Percentiles rank a stretch among this genome's conserved stretches.
phyloP scores from a whole-genome alignment of 2,888 invertebrate species.

The Congeria kusceri region DNA sequence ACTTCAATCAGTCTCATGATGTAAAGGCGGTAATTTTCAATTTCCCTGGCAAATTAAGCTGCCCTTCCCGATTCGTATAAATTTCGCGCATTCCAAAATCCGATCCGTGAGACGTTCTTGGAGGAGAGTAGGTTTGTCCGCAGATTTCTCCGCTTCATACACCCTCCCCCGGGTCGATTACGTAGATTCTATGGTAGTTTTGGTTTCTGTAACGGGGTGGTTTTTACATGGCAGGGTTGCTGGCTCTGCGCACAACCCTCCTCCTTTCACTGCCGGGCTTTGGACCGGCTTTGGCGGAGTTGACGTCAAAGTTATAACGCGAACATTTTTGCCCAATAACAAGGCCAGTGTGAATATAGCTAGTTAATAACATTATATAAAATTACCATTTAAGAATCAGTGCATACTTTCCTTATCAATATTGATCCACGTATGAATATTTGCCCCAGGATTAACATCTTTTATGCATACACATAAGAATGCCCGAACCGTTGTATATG shows the following conservation, averaged over 20 bases:
- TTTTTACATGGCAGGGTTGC: slow-evolving; percentile 15
- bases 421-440: no score
- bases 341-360: no score
- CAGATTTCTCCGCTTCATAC: slow-evolving; percentile 2
- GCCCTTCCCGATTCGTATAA: slow-evolving; percentile 18
- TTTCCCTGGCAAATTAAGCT: slow-evolving; percentile 17
- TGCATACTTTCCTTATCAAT: no score
- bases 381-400: no score
- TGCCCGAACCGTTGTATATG: no score
- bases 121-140: slow-evolving; percentile 14
- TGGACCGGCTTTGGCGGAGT: slow-evolving; percentile 26
- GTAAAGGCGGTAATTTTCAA: background rate
- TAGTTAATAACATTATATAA: no score
- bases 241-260: slow-evolving; percentile 26
- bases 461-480: no score
- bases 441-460: no score
- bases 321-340: no score
- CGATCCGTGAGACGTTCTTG: slow-evolving; percentile 11
- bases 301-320: no score
- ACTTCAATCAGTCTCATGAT: slow-evolving; percentile 15
- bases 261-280: slow-evolving; percentile 34
- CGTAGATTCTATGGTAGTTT: background rate
- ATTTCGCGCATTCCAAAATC: slow-evolving; percentile 13
- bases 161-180: slow-evolving; percentile 1
- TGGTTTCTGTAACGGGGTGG: slow-evolving; percentile 10